Evolutionary conservation across 2,888 invertebrate genomes (phyloP).

Genomic region (Drosophila merina): DNA sequence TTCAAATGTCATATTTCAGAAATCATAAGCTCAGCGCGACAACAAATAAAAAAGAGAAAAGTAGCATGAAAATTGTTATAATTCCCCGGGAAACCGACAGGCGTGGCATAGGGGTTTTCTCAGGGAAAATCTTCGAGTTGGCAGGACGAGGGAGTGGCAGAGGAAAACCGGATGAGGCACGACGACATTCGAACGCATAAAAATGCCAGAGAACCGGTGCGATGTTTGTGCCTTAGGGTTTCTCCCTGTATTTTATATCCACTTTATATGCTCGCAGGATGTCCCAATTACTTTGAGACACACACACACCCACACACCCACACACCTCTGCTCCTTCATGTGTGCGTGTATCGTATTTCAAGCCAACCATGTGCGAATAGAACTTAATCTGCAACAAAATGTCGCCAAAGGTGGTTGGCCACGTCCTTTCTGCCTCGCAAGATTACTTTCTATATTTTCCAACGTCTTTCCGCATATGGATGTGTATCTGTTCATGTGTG

Average conservation of each 20-base stretch:
- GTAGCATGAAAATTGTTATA: constrained; percentile 81
- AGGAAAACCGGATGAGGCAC: constrained; percentile 63
- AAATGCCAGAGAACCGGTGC: constrained; percentile 75
- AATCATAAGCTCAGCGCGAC: constrained; percentile 81
- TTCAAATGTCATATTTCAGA: constrained; percentile 79
- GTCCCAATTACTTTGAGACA: constrained; percentile 81
- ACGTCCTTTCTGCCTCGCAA: constrained; percentile 53
- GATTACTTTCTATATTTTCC: constrained; percentile 81
- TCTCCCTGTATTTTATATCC: constrained; percentile 75
- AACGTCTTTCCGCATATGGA: constrained; percentile 62
- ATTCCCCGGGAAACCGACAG: constrained; percentile 69
- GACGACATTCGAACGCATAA: constrained; percentile 76
- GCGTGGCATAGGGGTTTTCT: constrained; percentile 21
- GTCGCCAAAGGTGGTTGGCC: constrained; percentile 81
- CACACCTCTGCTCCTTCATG: constrained; percentile 22
- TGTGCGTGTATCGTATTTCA: constrained; percentile 80
- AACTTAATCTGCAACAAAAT: constrained; percentile 84
- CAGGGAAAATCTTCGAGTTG: constrained; percentile 7
- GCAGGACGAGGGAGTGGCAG: neutral
- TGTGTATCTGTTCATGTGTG: constrained; percentile 15
- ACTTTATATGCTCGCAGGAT: constrained; percentile 82
- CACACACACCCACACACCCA: constrained; percentile 42
- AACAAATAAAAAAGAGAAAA: constrained; percentile 71
- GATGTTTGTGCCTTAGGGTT: constrained; percentile 68
- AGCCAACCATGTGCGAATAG: constrained; percentile 83